phyloP scores from a whole-genome alignment of 1,140 invertebrate species.

The Oscheius sp. region DNA sequence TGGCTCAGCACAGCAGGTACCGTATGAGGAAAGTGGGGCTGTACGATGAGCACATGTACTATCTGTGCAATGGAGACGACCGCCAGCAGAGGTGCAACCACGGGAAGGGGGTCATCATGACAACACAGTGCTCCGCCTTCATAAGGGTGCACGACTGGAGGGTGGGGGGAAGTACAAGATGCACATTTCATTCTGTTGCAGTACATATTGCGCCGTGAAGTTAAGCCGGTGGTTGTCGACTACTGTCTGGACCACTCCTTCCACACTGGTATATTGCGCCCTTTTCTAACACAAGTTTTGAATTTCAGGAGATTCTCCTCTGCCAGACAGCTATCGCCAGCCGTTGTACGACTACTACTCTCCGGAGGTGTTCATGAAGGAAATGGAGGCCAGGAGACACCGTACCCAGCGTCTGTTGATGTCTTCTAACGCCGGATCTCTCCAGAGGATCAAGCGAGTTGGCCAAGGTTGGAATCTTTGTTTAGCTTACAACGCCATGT shows the following conservation, averaged over 20 bases:
- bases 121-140: slow-evolving; percentile 22
- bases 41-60: slow-evolving; percentile 31
- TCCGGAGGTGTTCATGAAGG: slow-evolving; percentile 21
- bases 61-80: slow-evolving; percentile 20
- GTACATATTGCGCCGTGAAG: slow-evolving; percentile 12
- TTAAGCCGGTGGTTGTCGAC: slow-evolving; percentile 6
- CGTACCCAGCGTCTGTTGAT: too few species aligned
- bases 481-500: too few species aligned
- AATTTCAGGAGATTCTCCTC: neutral
- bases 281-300: too few species aligned
- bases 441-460: too few species aligned
- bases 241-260: slow-evolving; percentile 25
- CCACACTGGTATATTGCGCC: neutral
- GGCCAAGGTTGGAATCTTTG: too few species aligned
- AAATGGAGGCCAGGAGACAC: neutral
- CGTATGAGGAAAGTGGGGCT: slow-evolving; percentile 14
- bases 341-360: slow-evolving; percentile 16
- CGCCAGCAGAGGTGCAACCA: neutral
- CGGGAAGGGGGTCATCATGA: neutral
- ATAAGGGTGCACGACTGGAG: slow-evolving; percentile 30
- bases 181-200: neutral
- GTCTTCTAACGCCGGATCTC: too few species aligned
- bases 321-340: neutral
- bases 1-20: neutral
- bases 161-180: neutral